These are phyloP conservation scores for Lumbricus terrestris DNA, from an alignment of 2,888 invertebrate species.

Conservation along the genomic window DNA sequence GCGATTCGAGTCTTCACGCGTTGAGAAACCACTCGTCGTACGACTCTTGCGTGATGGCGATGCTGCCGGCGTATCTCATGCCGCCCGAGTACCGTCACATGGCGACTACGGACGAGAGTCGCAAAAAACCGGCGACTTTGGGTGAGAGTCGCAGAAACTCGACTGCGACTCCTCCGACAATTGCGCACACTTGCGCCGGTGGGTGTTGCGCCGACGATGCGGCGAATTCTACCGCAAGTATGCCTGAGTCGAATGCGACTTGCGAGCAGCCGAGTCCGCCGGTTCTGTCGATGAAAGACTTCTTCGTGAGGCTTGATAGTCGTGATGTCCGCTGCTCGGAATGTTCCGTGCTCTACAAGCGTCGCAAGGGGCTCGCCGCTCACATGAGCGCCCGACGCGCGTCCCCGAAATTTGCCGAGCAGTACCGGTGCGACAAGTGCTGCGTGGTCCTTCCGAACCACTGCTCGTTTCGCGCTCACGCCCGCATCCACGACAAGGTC, in stretches of 20 bases:
- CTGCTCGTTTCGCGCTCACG: conserved; percentile 42
- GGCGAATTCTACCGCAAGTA: too few relatives aligned
- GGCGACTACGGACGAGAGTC: neutral
- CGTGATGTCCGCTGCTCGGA: neutral
- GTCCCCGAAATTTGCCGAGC: neutral
- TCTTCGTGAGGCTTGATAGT: neutral
- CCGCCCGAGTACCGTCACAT: neutral
- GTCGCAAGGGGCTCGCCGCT: neutral
- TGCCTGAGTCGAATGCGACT: neutral
- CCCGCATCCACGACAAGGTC: conserved; percentile 65
- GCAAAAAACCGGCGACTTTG: neutral
- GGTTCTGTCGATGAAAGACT: neutral
- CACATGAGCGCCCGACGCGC: neutral
- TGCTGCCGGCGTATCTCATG: neutral
- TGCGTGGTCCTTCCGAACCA: conserved; percentile 17
- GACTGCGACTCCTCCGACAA: neutral
- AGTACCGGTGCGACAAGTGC: conserved; percentile 5
- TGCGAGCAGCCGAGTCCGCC: neutral
- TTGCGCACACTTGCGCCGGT: too few relatives aligned
- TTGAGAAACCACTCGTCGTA: neutral
- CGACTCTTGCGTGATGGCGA: neutral
- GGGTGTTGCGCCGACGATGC: too few relatives aligned
- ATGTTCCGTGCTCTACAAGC: neutral
- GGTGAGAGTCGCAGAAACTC: too few relatives aligned
- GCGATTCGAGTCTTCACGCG: neutral